A percentile compares a stretch with the other conserved stretches of the same genome.
phyloP scores from a whole-genome alignment of 1,140 invertebrate genomes.

The Ceratosolen solmsi region DNA sequence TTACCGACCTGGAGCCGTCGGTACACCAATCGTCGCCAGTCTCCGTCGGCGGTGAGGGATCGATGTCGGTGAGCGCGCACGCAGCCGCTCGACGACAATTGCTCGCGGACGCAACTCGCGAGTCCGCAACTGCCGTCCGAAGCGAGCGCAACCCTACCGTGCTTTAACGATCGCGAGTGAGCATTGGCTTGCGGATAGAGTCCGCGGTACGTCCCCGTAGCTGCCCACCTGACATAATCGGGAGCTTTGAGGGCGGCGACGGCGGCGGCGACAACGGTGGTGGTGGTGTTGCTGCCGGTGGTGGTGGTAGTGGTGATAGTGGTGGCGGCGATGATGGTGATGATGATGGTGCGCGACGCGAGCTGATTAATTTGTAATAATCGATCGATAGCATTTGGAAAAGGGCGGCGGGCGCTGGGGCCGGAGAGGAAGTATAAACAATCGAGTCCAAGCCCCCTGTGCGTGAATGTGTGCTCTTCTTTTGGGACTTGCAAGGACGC shows the following conservation, averaged over 20 bases:
- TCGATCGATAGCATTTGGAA: too few relatives aligned
- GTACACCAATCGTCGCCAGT: background rate
- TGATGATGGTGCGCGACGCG: too few relatives aligned
- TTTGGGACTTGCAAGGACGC: background rate
- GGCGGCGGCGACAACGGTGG: too few relatives aligned
- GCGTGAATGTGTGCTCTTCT: too few relatives aligned
- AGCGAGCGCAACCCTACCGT: slow-evolving; percentile 25
- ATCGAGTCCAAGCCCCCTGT: too few relatives aligned
- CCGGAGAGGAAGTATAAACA: too few relatives aligned
- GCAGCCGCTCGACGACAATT: background rate
- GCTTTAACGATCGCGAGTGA: background rate
- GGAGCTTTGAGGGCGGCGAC: background rate
- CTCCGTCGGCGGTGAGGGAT: background rate
- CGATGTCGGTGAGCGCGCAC: background rate
- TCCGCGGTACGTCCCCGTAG: background rate
- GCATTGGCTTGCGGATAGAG: background rate
- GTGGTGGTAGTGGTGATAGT: too few relatives aligned
- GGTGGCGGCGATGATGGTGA: too few relatives aligned
- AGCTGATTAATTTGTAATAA: too few relatives aligned
- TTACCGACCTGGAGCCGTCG: background rate
- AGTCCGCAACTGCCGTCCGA: slow-evolving; percentile 41
- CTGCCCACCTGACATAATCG: too few relatives aligned
- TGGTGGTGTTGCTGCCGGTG: too few relatives aligned
- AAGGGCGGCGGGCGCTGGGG: too few relatives aligned
- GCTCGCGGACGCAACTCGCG: background rate